Base-by-base conservation (phyloP, 2,888 invertebrate species). In the Dioctria linearis region DNA sequence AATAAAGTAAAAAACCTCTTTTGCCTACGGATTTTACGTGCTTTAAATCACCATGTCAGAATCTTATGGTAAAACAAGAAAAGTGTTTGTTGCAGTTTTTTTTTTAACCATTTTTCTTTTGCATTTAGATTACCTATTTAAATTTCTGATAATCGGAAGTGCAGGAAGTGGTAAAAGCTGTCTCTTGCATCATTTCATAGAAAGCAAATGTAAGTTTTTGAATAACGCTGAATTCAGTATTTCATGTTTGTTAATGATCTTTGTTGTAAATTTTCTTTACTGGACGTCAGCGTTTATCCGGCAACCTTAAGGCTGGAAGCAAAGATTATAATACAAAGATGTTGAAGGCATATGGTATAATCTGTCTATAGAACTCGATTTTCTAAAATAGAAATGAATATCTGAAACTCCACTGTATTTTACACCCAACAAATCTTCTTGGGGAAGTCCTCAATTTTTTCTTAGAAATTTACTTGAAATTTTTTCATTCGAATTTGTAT, bases 161-260 rank as follows among this genome's bases (percentile, higher is more conserved):
- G 95, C 95, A 84, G 95, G 95, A 71, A 93, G 94, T 83, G 95
- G 95, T 83, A 95, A 95, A 88, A 95, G 95, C 75, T 95, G 95
- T 86, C 91, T 95, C 54, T 90, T 95, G 59, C 95, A 95, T 88
- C 95, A 95, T 88, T 95, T 95, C 86, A 94, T 95, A 86, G 95
- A 95, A 88, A 94, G 93, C 86, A 95, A 95, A 91, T 95, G 95
- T 95, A 90, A 92, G 94, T 92, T 37, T 49, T 71, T 13, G 25
- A 25, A 25, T 25, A 25, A 25, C 25, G 25, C 25, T 25, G 25
- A 25, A 25, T 25, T 25, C 25, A 25, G 25, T 25, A 25, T 25
- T 25, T 25, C 1, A 25, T n/a, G n/a, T 43, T 80, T 69, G 5
- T 9, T 42, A 59, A 13, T 42, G 40, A 80, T 46, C 73, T 71